phyloP scores from a whole-genome alignment of 2,888 invertebrate species.

The Tipula vernalis region DNA sequence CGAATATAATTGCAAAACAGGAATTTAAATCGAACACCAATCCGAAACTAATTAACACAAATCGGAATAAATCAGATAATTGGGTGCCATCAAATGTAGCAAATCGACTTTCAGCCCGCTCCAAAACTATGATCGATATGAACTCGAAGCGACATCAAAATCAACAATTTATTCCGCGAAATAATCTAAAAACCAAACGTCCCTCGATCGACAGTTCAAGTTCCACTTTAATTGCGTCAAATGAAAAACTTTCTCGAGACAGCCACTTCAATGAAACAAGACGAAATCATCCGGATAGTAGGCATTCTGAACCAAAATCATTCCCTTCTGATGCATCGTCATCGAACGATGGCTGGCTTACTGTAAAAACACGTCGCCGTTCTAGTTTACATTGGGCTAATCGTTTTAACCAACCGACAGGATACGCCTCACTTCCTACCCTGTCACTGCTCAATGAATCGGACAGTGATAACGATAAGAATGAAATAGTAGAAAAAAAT shows the following conservation, averaged over 20 bases:
- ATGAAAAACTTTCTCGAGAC: slow-evolving; percentile 29
- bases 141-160: slow-evolving; percentile 17
- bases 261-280: slow-evolving; percentile 22
- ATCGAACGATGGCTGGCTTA: slow-evolving; percentile 72
- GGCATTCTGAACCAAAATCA: slow-evolving; percentile 29
- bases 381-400: slow-evolving; percentile 60
- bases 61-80: slow-evolving; percentile 17
- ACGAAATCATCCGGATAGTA: slow-evolving; percentile 19
- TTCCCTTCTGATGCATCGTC: slow-evolving; percentile 22
- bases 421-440: slow-evolving; percentile 70
- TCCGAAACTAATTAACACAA: neutral
- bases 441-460: slow-evolving; percentile 38
- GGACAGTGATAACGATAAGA: slow-evolving; percentile 26
- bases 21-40: neutral
- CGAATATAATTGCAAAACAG: neutral
- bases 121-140: slow-evolving; percentile 35
- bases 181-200: neutral
- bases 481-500: slow-evolving; percentile 14
- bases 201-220: slow-evolving; percentile 28
- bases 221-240: slow-evolving; percentile 34
- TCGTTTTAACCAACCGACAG: slow-evolving; percentile 69
- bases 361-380: slow-evolving; percentile 64
- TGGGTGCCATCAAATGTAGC: slow-evolving; percentile 28
- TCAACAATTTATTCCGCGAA: neutral
- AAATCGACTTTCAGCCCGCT: slow-evolving; percentile 29